Evolutionary conservation across 2,888 invertebrate species (phyloP), one percentile per base, ranked within the genome.

Genomic region (Apamea anceps): DNA sequence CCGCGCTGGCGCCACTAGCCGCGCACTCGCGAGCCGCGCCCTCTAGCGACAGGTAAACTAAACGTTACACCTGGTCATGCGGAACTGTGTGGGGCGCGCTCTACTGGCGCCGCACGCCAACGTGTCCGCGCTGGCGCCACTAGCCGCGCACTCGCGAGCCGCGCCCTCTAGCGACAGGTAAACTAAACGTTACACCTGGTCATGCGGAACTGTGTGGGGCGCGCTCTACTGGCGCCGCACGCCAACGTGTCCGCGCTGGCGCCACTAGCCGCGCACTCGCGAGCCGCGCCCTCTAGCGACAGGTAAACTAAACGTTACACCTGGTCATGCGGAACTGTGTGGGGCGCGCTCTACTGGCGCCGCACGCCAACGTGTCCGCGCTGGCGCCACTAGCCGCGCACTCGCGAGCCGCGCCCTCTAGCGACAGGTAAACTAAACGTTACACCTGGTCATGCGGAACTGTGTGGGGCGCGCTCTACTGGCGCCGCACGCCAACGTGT

Each of bases 71-170:
- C 86, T 96, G 0, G 95, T 94, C 18, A 75, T 95, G 88, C 92
- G 96, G 2, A 92, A 90, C 83, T 51, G 89, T 0, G 71, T 57
- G 1, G 71, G 71, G 0, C 90, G 96, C 3, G 92, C 91, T 65
- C 89, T 96, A 28, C 86, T 96, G 3, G 95, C 96, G 71, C 95
- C 96, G 8, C 93, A 92, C n/a, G 94, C 95, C 0, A 94, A 95
- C 79, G 91, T 94, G 12, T 85, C 94, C 0, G 93, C 92, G 0
- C 65, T 88, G 2, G 89, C 93, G 13, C 91, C 94, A 0, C 81
- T 91, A 0, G 79, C 91, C 3, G 92, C 92, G 12, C 90, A 92
- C 62, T 25, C 88, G 0, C 87, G 94, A 12, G 88, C 90, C 0
- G 82, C 92, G 1, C 79, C 37, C 21, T 15, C 68, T 10, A 73